Percentiles rank a stretch among this genome's conserved stretches.
phyloP scores from a whole-genome alignment of 2,888 invertebrate genomes.

The Mallateleia sp. region DNA sequence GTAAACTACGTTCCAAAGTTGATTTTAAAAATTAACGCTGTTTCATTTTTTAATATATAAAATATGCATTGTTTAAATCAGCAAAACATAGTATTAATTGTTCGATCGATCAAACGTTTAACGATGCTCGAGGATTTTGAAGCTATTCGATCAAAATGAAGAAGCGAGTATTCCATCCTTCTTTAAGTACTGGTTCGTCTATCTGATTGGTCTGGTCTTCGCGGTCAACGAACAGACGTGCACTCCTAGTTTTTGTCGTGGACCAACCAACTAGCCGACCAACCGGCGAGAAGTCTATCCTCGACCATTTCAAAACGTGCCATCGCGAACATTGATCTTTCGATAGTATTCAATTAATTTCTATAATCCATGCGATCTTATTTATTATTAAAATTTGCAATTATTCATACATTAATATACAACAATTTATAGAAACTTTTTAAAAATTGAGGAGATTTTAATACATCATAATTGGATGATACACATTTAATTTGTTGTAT shows the following conservation, averaged over 20 bases:
- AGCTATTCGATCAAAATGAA: constrained; percentile 49
- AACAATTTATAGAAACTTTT: no score
- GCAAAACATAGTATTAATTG: background rate
- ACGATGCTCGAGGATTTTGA: background rate
- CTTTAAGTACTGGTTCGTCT: constrained; percentile 66
- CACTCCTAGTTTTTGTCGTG: constrained; percentile 83
- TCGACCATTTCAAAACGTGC: constrained; percentile 84
- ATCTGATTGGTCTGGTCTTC: constrained; percentile 69
- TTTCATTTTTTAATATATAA: no score
- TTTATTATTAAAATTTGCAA: no score
- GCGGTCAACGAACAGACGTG: constrained; percentile 77
- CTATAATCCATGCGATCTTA: no score
- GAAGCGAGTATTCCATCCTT: constrained; percentile 50
- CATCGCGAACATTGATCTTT: constrained; percentile 56
- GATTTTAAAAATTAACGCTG: no score
- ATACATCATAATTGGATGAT: no score
- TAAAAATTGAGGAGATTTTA: no score
- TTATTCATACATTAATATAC: no score
- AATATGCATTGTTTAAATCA: background rate
- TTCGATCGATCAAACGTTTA: background rate
- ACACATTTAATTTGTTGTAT: no score
- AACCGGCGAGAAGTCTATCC: constrained; percentile 77
- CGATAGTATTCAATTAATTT: constrained; percentile 4
- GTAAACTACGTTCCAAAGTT: no score
- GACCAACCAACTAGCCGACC: constrained; percentile 72